Conservation (phyloP, 2,113 vertebrate species). For the Anolis carolinensis region DNA sequence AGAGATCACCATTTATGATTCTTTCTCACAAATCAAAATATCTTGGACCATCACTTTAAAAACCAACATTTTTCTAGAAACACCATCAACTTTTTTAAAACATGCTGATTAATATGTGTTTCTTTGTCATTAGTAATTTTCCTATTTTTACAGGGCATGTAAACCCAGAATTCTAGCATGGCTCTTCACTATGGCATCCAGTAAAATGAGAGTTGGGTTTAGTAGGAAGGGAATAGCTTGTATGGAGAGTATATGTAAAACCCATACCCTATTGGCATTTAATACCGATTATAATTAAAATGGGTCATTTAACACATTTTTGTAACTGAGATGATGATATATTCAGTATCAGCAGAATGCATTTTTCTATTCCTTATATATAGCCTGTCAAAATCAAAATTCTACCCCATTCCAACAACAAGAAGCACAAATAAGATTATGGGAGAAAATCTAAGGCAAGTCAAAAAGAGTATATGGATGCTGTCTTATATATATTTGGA, state of each 20-base stretch:
- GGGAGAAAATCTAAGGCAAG: background rate
- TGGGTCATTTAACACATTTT: background rate
- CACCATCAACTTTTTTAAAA: background rate
- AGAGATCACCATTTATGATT: background rate
- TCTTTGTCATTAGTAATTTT: background rate
- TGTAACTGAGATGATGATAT: background rate
- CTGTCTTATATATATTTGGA: background rate
- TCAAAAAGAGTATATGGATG: background rate
- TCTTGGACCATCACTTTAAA: background rate
- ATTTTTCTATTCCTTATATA: background rate
- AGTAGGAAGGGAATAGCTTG: background rate
- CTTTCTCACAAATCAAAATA: background rate
- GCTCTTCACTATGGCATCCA: conserved; percentile 8
- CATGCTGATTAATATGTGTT: background rate
- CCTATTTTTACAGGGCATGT: conserved; percentile 7
- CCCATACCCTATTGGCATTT: background rate
- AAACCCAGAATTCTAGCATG: background rate
- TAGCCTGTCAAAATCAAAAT: background rate
- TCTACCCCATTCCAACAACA: background rate
- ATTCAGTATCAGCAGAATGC: background rate
- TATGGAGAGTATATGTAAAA: background rate
- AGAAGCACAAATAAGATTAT: background rate
- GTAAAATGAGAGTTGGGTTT: background rate
- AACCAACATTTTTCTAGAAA: background rate
- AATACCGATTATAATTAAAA: background rate